Base-by-base conservation (phyloP, 2,888 invertebrate species). In the Athalia cordata region DNA sequence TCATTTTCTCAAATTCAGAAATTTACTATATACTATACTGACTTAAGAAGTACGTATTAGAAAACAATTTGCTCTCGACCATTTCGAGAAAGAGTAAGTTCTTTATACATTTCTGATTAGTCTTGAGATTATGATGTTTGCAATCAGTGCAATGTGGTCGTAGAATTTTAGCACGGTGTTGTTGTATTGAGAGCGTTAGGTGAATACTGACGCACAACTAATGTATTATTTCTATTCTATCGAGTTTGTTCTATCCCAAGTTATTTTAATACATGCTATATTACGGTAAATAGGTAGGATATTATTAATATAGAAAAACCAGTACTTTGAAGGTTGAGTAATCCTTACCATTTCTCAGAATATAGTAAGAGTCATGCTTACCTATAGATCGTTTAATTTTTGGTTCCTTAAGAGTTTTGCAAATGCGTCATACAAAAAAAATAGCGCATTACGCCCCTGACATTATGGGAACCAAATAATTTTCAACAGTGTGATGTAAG, bases 71-170 rank as follows among this genome's bases (percentile, higher is more conserved):
- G 81, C 80, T 83, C 79, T 80, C 80, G 78, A 82, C 81, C 82
- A 84, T 83, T 83, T 77, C 8, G 80, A 80, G 78, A 83, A 70
- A 45, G 11, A 76, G 50, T 78, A 80, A 83, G 79, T 80, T 80
- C 74, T 79, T 80, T 72, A 81, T 82, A 82, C 83, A 82, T 82
- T 81, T 79, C 80, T 79, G 68, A 77, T 78, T 81, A 84, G 79
- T 75, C 80, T 77, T 78, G 78, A 79, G 50, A 75, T 75, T 50
- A 43, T 75, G n/a, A 9, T 9, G 13, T 62, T 75, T 43, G 64
- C 59, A 59, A 72, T 59, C 57, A 59, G 13, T 72, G 72, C 72
- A 72, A 72, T 72, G 45, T 72, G 29, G 59, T 55, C 55, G 15
- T 59, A 57, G 47, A 72, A 47, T 57, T 72, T 50, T 72, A 59